Conservation (phyloP, 1,140 invertebrate species). For the Caligus rogercresseyi region DNA sequence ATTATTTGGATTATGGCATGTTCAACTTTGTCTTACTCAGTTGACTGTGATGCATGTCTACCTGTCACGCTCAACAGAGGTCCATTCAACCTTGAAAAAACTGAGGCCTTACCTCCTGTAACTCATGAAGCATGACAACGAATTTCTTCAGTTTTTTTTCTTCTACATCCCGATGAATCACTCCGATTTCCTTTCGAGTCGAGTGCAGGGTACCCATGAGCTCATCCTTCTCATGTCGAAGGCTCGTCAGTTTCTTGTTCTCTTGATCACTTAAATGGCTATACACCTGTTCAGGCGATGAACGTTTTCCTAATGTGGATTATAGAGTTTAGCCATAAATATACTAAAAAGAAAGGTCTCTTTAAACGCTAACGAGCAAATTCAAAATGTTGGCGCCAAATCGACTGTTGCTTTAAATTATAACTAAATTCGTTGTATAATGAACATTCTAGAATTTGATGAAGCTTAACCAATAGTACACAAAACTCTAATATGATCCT, state of each 20-base stretch:
- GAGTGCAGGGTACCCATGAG: neutral
- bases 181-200: neutral
- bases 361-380: too few relatives aligned
- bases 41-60: neutral
- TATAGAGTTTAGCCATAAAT: too few relatives aligned
- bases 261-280: neutral
- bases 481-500: too few relatives aligned
- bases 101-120: neutral
- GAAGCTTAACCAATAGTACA: too few relatives aligned
- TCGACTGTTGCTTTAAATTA: too few relatives aligned
- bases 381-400: too few relatives aligned
- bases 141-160: neutral
- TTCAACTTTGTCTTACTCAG: too few relatives aligned
- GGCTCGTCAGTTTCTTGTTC: neutral
- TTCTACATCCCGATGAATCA: neutral
- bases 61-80: neutral
- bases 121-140: neutral
- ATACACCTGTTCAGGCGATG: neutral
- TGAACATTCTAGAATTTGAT: too few relatives aligned
- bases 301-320: too few relatives aligned
- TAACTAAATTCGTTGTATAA: too few relatives aligned
- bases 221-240: neutral
- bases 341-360: too few relatives aligned
- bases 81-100: neutral
- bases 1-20: too few relatives aligned